Evolutionary conservation across 1,140 invertebrate genomes (phyloP).

Genomic region (Drosophila arawakana): DNA sequence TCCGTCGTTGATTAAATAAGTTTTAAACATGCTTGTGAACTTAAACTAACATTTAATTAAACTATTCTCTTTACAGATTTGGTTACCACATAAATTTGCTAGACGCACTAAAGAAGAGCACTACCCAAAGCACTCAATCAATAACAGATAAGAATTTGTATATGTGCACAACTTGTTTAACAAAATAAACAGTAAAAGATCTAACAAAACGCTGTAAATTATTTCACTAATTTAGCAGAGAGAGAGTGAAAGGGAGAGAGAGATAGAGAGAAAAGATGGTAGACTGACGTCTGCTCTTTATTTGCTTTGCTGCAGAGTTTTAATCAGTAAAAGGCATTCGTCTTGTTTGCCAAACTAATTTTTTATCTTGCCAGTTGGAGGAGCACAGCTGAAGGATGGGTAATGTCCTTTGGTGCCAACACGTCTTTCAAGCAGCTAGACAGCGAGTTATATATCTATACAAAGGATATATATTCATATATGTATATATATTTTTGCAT

Average conservation of each 20-base stretch:
- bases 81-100: conserved; percentile 20
- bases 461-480: conserved; percentile 21
- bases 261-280: neutral
- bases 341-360: conserved; percentile 84
- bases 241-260: neutral
- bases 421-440: conserved; percentile 75
- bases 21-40: no score
- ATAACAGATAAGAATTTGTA: no score
- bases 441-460: conserved; percentile 53
- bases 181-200: conserved; percentile 5
- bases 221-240: conserved; percentile 52
- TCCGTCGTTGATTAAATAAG: no score
- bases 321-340: conserved; percentile 83
- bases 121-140: no score
- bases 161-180: no score
- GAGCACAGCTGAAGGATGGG: conserved; percentile 30
- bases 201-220: conserved; percentile 28
- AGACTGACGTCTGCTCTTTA: conserved; percentile 22
- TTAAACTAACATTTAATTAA: no score
- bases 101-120: neutral
- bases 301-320: conserved; percentile 55
- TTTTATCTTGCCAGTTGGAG: conserved; percentile 75
- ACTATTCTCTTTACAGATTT: no score
- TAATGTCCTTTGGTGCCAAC: conserved; percentile 40
- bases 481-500: conserved; percentile 21